These are phyloP conservation scores for Pseudomyrmex sp. DNA, from an alignment of 1,140 invertebrate genomes.

Conservation along the genomic window DNA sequence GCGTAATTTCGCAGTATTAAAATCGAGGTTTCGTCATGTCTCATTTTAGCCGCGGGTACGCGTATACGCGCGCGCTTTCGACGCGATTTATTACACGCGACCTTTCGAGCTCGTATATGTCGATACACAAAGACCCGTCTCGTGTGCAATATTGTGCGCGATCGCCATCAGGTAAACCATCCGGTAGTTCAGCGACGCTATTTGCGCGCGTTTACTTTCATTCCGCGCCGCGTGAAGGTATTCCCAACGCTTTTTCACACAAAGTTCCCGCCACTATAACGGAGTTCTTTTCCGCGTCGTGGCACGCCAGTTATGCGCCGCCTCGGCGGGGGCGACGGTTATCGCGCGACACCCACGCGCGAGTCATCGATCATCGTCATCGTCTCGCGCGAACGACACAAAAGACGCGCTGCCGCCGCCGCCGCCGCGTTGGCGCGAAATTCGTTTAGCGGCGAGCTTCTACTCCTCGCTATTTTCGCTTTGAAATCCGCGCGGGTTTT, in stretches of 20 bases:
- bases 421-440: background rate
- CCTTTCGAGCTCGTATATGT: constrained; percentile 28
- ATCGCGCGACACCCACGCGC: constrained; percentile 8
- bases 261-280: constrained; percentile 21
- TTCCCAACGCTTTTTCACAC: constrained; percentile 55
- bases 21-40: background rate
- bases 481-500: background rate
- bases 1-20: background rate
- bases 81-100: constrained; percentile 32
- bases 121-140: background rate
- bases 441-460: background rate
- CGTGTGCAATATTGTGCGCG: background rate
- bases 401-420: background rate
- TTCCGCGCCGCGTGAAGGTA: constrained; percentile 30
- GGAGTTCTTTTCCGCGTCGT: constrained; percentile 17
- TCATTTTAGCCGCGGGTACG: constrained; percentile 20
- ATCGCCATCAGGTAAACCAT: constrained; percentile 27
- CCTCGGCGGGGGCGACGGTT: constrained; percentile 1
- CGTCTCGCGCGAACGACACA: constrained; percentile 1
- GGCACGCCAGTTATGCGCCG: constrained; percentile 40
- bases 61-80: background rate
- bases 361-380: background rate
- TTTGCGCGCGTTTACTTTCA: constrained; percentile 8
- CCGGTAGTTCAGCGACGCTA: constrained; percentile 4
- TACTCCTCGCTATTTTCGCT: background rate